phyloP scores from a whole-genome alignment of 2,797 vertebrate species.

The Cynopterus sphinx region DNA sequence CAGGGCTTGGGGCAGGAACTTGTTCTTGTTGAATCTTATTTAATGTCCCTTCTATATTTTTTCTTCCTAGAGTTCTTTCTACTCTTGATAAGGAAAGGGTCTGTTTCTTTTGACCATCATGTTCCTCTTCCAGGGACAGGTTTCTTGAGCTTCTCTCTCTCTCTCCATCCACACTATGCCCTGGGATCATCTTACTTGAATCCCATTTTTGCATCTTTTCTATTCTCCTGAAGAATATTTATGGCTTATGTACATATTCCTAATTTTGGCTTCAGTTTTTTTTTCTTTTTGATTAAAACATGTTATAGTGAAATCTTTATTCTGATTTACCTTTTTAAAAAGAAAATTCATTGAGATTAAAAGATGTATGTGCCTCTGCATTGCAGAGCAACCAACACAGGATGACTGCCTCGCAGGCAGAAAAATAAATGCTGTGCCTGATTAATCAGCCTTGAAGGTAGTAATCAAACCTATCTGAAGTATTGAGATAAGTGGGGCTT shows the following conservation, averaged over 20 bases:
- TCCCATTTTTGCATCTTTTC: not conserved
- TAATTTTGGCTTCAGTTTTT: conserved; percentile 4
- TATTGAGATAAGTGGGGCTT: not conserved
- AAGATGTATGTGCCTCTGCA: not conserved
- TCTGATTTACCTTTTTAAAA: conserved; percentile 5
- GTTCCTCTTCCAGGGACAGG: not conserved
- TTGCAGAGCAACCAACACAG: not conserved
- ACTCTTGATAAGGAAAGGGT: not conserved
- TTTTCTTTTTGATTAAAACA: conserved; percentile 44
- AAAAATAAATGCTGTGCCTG: not conserved
- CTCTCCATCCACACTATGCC: not conserved
- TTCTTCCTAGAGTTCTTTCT: not conserved
- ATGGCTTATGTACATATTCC: not conserved
- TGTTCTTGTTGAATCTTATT: not conserved
- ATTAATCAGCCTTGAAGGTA: not conserved
- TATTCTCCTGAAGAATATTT: not conserved
- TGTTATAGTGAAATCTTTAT: not conserved
- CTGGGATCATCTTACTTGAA: not conserved
- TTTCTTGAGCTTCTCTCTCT: not conserved
- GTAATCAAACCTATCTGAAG: not conserved
- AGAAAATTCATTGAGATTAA: not conserved
- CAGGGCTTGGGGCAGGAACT: not conserved
- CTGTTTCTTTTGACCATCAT: not conserved
- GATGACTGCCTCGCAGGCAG: not conserved
- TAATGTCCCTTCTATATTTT: not conserved